These are phyloP conservation scores for Lepidurus arcticus DNA, from an alignment of 1,140 invertebrate genomes.

Conservation along the genomic window DNA sequence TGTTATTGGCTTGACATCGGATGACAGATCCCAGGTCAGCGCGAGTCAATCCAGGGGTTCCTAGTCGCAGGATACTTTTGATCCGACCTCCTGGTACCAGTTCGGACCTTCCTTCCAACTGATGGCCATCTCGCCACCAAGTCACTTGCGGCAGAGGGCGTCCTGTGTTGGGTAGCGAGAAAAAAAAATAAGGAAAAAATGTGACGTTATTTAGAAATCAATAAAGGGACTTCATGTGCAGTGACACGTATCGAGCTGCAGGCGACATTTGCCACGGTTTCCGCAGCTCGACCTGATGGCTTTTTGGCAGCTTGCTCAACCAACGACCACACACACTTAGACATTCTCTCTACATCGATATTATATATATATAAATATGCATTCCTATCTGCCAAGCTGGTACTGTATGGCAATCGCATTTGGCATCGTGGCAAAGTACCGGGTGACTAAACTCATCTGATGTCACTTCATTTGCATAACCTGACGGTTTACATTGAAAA, in stretches of 20 bases:
- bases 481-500: slow-evolving; percentile 10
- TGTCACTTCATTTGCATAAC: slow-evolving; percentile 14
- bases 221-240: background rate
- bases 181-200: background rate
- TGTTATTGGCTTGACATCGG: slow-evolving; percentile 77
- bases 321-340: background rate
- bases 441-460: background rate
- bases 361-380: background rate
- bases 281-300: background rate
- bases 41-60: slow-evolving; percentile 58
- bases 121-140: slow-evolving; percentile 69
- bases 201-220: background rate
- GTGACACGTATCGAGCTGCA: background rate
- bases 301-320: background rate
- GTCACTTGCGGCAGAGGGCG: slow-evolving; percentile 67
- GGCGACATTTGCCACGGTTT: background rate
- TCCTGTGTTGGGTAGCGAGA: slow-evolving; percentile 50
- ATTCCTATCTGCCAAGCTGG: background rate
- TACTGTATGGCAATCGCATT: background rate
- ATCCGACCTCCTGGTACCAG: slow-evolving; percentile 52
- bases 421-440: background rate
- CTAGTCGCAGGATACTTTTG: slow-evolving; percentile 61
- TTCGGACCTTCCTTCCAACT: slow-evolving; percentile 52
- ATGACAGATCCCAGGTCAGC: slow-evolving; percentile 72
- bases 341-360: background rate